Evolutionary conservation across 1,140 invertebrate genomes (phyloP), one percentile per base, ranked within the genome.

Genomic region (Chironomus tepperi): DNA sequence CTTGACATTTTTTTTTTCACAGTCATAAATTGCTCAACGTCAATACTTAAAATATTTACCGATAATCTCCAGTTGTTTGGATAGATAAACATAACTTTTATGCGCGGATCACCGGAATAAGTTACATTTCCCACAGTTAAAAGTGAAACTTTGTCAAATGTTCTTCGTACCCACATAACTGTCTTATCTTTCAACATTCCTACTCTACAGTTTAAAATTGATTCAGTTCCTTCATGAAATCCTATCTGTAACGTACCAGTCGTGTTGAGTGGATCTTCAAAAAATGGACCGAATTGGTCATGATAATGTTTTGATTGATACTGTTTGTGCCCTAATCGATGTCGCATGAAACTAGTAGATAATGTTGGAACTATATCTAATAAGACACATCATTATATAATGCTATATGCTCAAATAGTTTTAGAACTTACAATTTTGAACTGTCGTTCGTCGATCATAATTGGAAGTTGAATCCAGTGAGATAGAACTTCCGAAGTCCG

Each of bases 121-220:
- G 89, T 87, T 8, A 86, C 87, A 76, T 87, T 86, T 1, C 91
- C 91, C 1, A 93, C 91, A 7, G 92, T 93, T 43, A 93, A 84
- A 16, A 93, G 84, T 65, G 91, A 90, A 42, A 92, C 89, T 57
- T 86, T 88, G 74, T 91, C 89, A 9, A 86, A 86, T 75, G 87
- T 89, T 75, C 89, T 88, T 73, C 90, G 86, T 47, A 91, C 82
- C 92, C 91, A 93, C 81, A 91, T 91, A 65, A 93, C 93, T 79
- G 91, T 93, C 87, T 94, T 94, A 79, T 93, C 91, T 78, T 92
- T 91, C 10, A 94, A 85, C 83, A 93, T 87, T 67, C 91, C 90
- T 76, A 94, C 91, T 77, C 89, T 86, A 82, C 93, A 94, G 79
- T 93, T 91, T 65, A 94, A 85, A 73, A 89, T 87, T 16, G 91